These are phyloP conservation scores for Amphilophus citrinellus DNA, from an alignment of 2,113 vertebrate genomes.

Conservation along the genomic window DNA sequence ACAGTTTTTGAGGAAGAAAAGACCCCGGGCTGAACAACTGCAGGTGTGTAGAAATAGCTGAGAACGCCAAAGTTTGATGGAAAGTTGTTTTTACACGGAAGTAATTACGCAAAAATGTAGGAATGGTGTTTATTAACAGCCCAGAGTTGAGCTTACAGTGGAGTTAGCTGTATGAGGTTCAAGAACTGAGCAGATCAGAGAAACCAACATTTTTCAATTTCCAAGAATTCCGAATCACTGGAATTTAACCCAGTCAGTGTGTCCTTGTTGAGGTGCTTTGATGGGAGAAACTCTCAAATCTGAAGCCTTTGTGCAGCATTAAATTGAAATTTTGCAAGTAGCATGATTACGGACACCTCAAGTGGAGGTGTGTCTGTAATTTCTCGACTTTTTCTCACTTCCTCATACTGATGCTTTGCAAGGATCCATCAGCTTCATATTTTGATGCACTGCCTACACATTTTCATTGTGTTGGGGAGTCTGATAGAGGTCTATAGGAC, in stretches of 20 bases:
- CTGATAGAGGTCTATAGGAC: no score
- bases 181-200: not conserved
- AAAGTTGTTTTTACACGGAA: conserved; percentile 31
- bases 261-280: not conserved
- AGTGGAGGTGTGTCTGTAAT: not conserved
- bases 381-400: not conserved
- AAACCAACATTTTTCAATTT: not conserved
- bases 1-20: not conserved
- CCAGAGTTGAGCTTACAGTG: not conserved
- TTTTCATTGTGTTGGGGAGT: no score
- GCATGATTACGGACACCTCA: not conserved
- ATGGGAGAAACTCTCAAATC: not conserved
- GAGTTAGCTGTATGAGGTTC: not conserved
- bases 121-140: conserved; percentile 29
- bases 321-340: not conserved
- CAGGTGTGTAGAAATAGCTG: conserved; percentile 41
- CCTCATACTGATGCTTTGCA: not conserved
- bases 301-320: not conserved
- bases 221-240: no score
- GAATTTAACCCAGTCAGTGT: not conserved
- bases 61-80: conserved; percentile 24
- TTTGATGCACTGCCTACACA: not conserved
- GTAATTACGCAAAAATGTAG: conserved; percentile 44
- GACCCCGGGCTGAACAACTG: not conserved
- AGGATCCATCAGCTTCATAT: not conserved